Evolutionary conservation across 2,113 vertebrate species (phyloP).

Genomic region (Camarhynchus parvulus): DNA sequence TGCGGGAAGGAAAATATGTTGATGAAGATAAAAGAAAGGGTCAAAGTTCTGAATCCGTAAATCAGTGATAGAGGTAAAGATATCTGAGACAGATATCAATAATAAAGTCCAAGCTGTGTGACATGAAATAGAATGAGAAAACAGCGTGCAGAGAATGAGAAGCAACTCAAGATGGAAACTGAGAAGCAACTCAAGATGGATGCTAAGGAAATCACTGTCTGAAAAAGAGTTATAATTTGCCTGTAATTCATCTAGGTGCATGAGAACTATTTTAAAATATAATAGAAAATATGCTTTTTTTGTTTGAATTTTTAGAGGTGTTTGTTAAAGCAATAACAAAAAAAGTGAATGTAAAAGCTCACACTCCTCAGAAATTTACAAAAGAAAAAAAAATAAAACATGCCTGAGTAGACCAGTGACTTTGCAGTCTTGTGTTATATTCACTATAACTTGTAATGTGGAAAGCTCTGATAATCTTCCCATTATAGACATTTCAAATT

Average conservation of each 20-base stretch:
- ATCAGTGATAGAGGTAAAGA: not conserved
- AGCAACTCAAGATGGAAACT: not conserved
- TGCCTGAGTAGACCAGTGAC: not conserved
- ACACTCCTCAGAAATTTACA: not conserved
- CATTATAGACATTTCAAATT: not conserved
- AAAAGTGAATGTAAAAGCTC: not conserved
- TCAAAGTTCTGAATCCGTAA: not conserved
- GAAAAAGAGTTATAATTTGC: not conserved
- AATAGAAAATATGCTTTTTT: not conserved
- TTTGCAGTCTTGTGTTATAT: not conserved
- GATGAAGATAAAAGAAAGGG: not conserved
- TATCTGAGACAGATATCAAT: not conserved
- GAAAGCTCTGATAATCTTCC: not conserved
- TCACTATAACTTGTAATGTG: not conserved
- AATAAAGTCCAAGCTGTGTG: not conserved
- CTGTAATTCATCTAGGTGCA: not conserved
- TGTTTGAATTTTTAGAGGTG: not conserved
- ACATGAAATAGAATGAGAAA: not conserved
- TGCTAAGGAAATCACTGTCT: not conserved
- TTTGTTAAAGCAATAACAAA: not conserved
- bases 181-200: not conserved
- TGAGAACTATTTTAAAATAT: not conserved
- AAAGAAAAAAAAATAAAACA: not conserved
- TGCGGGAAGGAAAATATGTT: not conserved
- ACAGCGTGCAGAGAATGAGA: not conserved